Conservation (phyloP, 2,113 vertebrate species). For the Nipponia nippon region DNA sequence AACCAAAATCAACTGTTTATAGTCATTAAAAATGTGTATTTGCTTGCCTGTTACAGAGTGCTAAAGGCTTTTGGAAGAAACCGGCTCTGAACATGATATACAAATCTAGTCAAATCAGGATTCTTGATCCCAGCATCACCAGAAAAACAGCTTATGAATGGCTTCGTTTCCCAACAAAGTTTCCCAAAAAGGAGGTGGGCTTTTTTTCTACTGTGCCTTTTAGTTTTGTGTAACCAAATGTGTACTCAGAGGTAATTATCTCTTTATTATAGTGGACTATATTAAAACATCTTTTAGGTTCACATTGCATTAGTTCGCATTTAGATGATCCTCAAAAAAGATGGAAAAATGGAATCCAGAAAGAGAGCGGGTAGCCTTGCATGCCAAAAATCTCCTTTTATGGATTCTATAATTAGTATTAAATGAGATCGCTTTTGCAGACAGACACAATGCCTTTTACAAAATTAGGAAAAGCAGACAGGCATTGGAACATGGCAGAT, state of each 20-base stretch:
- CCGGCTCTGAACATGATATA: conserved; percentile 78
- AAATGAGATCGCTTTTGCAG: neutral
- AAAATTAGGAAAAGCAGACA: neutral
- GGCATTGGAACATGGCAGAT: neutral
- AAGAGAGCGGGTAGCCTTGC: neutral
- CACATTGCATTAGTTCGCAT: neutral
- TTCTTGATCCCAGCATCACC: conserved; percentile 77
- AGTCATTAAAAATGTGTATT: neutral
- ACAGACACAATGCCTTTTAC: neutral
- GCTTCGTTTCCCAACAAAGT: conserved; percentile 72
- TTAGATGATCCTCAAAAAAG: neutral
- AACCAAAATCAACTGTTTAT: neutral
- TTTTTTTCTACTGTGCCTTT: neutral
- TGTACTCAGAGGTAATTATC: neutral
- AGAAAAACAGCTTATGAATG: conserved; percentile 74
- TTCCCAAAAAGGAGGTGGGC: conserved; percentile 74
- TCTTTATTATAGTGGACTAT: neutral
- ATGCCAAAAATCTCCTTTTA: neutral
- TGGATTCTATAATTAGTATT: neutral
- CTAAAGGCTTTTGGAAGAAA: conserved; percentile 78
- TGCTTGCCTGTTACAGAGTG: conserved; percentile 59
- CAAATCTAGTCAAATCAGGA: conserved; percentile 74
- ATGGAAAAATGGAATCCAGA: neutral
- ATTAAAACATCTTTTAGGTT: neutral
- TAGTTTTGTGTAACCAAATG: neutral